Conservation (phyloP, 1,140 invertebrate species). For the Brachionus manjavacas region DNA sequence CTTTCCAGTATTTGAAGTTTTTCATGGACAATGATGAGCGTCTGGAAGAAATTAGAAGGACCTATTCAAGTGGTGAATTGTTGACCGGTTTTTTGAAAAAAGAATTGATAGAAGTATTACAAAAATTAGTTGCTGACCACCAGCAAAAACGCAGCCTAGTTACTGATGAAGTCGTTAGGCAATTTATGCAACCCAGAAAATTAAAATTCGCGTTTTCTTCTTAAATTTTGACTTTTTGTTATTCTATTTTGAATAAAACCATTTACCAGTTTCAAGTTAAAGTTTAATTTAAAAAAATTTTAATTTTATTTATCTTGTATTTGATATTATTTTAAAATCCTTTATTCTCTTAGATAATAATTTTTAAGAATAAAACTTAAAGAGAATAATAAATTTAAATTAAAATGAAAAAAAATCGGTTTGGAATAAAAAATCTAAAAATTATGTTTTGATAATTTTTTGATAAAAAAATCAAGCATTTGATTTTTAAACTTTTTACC, state of each 20-base stretch:
- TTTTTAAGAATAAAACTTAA: no score
- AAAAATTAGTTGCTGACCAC: slow-evolving; percentile 73
- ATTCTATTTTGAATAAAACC: no score
- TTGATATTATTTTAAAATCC: no score
- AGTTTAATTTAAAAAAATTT: no score
- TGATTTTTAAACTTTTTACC: no score
- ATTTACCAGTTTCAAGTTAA: neutral
- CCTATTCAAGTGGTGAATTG: slow-evolving; percentile 81
- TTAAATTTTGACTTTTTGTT: neutral
- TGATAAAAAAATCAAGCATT: no score
- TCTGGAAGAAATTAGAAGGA: slow-evolving; percentile 73
- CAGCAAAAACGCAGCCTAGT: slow-evolving; percentile 73
- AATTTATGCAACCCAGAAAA: slow-evolving; percentile 78
- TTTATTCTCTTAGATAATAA: no score
- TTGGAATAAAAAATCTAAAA: no score
- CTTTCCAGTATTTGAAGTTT: slow-evolving; percentile 89
- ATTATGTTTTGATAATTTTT: no score
- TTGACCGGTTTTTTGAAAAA: slow-evolving; percentile 91
- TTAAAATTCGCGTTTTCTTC: slow-evolving; percentile 61
- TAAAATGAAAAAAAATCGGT: no score
- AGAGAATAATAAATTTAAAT: no score
- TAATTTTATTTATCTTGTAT: no score
- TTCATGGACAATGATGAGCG: slow-evolving; percentile 89
- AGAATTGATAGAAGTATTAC: slow-evolving; percentile 72
- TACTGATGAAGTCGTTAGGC: slow-evolving; percentile 73